These are phyloP conservation scores for Caenorhabditis drosophilae DNA, from an alignment of 2,888 invertebrate genomes.

Conservation along the genomic window DNA sequence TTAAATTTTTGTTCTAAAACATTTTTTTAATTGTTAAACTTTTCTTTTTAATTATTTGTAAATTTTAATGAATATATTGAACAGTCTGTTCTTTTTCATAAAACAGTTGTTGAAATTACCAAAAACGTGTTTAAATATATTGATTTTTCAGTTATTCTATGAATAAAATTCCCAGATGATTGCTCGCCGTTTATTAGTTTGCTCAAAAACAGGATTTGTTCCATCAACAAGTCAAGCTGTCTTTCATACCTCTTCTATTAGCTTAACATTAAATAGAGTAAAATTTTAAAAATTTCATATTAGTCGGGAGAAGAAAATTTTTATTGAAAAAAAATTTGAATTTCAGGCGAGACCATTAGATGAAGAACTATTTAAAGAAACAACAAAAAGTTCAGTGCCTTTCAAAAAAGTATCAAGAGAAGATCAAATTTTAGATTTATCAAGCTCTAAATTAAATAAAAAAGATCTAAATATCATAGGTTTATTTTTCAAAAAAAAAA, in stretches of 20 bases:
- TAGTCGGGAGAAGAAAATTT: too few relatives aligned
- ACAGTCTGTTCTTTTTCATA: too few relatives aligned
- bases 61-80: too few relatives aligned
- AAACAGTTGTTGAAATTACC: too few relatives aligned
- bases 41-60: too few relatives aligned
- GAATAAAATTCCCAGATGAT: too few relatives aligned
- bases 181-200: neutral
- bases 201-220: neutral
- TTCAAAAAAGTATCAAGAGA: slow-evolving; percentile 6
- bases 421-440: slow-evolving; percentile 30
- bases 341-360: slow-evolving; percentile 38
- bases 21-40: too few relatives aligned
- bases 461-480: slow-evolving; percentile 46
- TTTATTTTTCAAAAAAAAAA: slow-evolving; percentile 2
- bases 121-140: too few relatives aligned
- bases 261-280: slow-evolving; percentile 24
- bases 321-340: neutral
- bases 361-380: slow-evolving; percentile 21
- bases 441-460: slow-evolving; percentile 17
- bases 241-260: slow-evolving; percentile 27
- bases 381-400: neutral
- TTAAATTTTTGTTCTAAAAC: too few relatives aligned
- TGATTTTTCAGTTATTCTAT: too few relatives aligned
- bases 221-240: slow-evolving; percentile 40
- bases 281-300: neutral